A percentile compares a stretch with the other conserved stretches of the same genome.
Evolutionary conservation across 2,888 invertebrate species (phyloP).

Genomic region (Dasysyrphus albostriatus): DNA sequence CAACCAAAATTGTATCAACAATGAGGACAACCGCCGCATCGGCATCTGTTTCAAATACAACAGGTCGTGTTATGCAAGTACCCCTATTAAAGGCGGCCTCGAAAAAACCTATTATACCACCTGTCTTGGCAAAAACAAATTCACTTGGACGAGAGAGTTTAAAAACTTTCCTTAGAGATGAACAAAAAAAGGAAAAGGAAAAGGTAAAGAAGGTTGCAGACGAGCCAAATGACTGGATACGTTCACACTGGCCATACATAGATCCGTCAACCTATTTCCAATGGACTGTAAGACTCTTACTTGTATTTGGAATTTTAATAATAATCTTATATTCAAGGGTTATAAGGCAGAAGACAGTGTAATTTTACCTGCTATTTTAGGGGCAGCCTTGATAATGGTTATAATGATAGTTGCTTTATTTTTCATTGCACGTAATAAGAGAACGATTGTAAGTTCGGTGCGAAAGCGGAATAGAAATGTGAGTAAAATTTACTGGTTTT

Average conservation of each 20-base stretch:
- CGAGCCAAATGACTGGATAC: slow-evolving; percentile 85
- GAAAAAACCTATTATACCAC: slow-evolving; percentile 85
- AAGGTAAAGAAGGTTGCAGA: slow-evolving; percentile 67
- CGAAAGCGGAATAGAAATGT: slow-evolving; percentile 83
- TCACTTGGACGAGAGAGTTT: slow-evolving; percentile 73
- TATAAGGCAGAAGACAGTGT: slow-evolving; percentile 87
- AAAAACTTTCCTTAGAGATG: slow-evolving; percentile 62
- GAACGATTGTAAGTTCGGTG: slow-evolving; percentile 82
- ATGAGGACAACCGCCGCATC: slow-evolving; percentile 23
- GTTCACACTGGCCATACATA: slow-evolving; percentile 87
- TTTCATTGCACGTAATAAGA: slow-evolving; percentile 84
- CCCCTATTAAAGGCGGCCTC: slow-evolving; percentile 84
- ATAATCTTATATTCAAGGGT: slow-evolving; percentile 82
- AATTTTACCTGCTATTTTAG: slow-evolving; percentile 85
- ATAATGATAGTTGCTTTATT: slow-evolving; percentile 85
- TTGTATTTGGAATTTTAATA: not conserved
- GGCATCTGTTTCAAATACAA: slow-evolving; percentile 69
- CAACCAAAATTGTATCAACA: slow-evolving; percentile 41
- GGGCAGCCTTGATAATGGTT: slow-evolving; percentile 85
- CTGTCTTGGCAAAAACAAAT: slow-evolving; percentile 81
- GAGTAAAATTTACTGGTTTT: slow-evolving; percentile 75
- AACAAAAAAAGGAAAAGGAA: slow-evolving; percentile 6
- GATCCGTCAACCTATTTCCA: slow-evolving; percentile 88
- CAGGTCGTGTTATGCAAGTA: slow-evolving; percentile 82
- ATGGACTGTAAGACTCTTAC: slow-evolving; percentile 85